Base-by-base conservation (phyloP, 2,797 vertebrate species). In the Molossus molossus region DNA sequence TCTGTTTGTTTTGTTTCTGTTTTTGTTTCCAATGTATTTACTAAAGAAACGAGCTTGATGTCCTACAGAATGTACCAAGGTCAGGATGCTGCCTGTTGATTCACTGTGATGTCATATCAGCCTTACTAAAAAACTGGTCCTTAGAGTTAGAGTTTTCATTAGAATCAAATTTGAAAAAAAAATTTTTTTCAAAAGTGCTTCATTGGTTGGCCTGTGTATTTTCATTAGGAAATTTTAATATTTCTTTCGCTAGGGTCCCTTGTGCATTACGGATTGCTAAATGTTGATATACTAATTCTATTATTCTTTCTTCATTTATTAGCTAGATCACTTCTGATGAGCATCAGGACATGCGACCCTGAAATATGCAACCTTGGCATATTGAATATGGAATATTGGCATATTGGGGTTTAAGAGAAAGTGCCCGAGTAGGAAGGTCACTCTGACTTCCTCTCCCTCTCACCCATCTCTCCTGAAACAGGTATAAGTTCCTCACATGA, bases 111-210 rank as follows among this genome's bases (percentile, higher is more conserved):
- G 10, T 58, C 29, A 17, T 50, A 0, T n/a, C 27, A 65, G 40
- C 12, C 1, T 57, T 40, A 69, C 69, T 81, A 65, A 12, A 27
- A 62, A 57, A 53, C 6, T 25, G n/a, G 13, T 60, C 9, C 29
- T 87, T 67, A 70, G 13, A 86, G 58, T 91, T 79, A 82, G 20
- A 94, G 79, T 83, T 79, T 83, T 69, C 75, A 83, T 40, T 69
- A 73, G 62, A 86, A 72, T 64, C 69, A 21, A 0, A 12, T 75
- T 95, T 76, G 37, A 23, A 21, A 45, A 5, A 40, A 45, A 5
- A 40, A 45, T 76, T 65, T 6, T 53, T 53, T 40, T 25, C 25
- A 65, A 37, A 93, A 48, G 9, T 40, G 15, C 29, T 57, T 87
- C 73, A 60, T 62, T 69, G 65, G 45, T 75, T 14, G 23, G 76